Evolutionary conservation across 2,113 vertebrate genomes (phyloP).

Genomic region (Chunga burmeisteri): DNA sequence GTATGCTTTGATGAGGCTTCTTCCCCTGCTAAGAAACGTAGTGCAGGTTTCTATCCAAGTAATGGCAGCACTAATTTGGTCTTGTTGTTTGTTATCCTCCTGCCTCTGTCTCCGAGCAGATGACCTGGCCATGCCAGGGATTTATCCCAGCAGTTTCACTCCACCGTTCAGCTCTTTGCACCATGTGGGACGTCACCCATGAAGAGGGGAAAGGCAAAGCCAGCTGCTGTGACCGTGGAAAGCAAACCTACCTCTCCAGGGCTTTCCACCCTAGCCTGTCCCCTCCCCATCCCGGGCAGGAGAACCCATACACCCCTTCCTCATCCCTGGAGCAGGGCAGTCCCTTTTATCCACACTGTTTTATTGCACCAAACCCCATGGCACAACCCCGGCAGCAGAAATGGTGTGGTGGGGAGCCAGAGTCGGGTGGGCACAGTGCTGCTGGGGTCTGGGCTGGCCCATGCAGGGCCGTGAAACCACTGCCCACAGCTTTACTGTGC

Average conservation of each 20-base stretch:
- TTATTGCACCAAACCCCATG: background rate
- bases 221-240: background rate
- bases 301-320: background rate
- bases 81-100: background rate
- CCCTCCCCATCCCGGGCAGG: background rate
- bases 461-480: background rate
- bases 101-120: background rate
- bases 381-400: background rate
- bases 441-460: background rate
- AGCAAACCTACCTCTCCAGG: background rate
- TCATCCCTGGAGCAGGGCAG: background rate
- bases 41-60: rapidly evolving
- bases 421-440: background rate
- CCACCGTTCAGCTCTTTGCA: background rate
- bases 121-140: background rate
- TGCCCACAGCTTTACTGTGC: background rate
- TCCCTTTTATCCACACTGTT: background rate
- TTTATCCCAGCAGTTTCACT: background rate
- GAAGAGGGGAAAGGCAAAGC: background rate
- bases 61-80: background rate
- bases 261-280: background rate
- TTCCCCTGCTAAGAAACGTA: background rate
- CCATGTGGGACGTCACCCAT: rapidly evolving
- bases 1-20: slow-evolving; percentile 63
- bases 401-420: rapidly evolving